Conservation (phyloP, 2,113 vertebrate species). For the Cephalopholis sonnerati region DNA sequence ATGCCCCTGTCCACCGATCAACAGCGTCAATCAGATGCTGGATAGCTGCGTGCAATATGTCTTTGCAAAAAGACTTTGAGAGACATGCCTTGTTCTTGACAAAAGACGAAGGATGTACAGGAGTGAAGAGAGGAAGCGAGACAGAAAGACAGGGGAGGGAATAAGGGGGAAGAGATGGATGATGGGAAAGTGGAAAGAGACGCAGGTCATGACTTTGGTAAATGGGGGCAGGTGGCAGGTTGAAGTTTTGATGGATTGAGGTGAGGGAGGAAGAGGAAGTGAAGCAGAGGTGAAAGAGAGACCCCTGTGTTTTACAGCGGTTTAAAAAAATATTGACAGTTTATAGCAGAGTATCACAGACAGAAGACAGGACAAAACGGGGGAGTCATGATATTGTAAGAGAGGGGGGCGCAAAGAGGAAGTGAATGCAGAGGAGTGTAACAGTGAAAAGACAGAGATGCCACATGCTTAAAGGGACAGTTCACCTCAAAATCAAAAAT, state of each 20-base stretch:
- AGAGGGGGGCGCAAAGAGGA: background rate
- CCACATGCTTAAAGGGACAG: constrained; percentile 10
- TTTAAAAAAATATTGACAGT: constrained; percentile 1
- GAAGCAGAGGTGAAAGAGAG: constrained; percentile 76
- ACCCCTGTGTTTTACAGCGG: constrained; percentile 64
- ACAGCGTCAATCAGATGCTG: constrained; percentile 1
- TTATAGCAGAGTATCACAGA: constrained; percentile 41
- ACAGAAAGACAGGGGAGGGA: constrained; percentile 75
- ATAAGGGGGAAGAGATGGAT: constrained; percentile 78
- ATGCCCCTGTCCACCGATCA: background rate
- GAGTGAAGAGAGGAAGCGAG: constrained; percentile 35
- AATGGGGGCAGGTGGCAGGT: constrained; percentile 53
- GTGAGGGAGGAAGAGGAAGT: constrained; percentile 85
- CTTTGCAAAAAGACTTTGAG: constrained; percentile 3
- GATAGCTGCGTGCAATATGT: background rate
- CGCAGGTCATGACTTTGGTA: constrained; percentile 64
- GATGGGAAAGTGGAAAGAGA: constrained; percentile 77
- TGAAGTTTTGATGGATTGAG: constrained; percentile 45
- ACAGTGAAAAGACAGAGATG: background rate
- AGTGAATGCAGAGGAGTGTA: background rate
- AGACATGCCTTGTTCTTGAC: constrained; percentile 23
- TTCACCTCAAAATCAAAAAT: too few relatives aligned
- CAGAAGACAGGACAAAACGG: constrained; percentile 28
- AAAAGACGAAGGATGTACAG: constrained; percentile 19
- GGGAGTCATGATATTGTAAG: background rate